Base-by-base conservation (phyloP, 1,140 invertebrate species). In the Argopecten irradians region DNA sequence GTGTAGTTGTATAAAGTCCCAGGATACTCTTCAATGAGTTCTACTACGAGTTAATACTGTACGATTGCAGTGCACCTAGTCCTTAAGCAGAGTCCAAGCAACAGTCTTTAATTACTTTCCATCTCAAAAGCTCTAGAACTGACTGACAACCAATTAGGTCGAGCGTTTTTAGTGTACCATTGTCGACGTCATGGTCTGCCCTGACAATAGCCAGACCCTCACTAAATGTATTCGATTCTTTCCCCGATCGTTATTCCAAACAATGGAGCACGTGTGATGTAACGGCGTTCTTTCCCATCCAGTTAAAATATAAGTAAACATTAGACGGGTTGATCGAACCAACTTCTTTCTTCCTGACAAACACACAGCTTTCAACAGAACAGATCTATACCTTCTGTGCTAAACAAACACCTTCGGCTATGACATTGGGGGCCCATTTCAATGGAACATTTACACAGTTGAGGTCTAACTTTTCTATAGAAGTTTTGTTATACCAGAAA, bases 211-310 rank as follows among this genome's bases (percentile, higher is more conserved):
- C 84, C 84, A 84, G 86, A 83, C 83, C 86, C 83, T 87, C 84
- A 34, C 84, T 84, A 87, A 87, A 87, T 90, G 85, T 86, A 90
- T 90, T 90, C 84, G 88, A 87, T 36, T 84, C 34, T 87, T 87
- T 87, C 43, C 82, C 82, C 82, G 86, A 90, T 90, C 89, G 89
- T 90, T 90, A 90, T 87, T 43, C 36, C 41, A 32, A 28, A 90
- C 89, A 90, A 90, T 88, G 39, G 89, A 90, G 86, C 89, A 90
- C 85, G 88, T 90, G 89, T 90, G 89, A 88, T 88, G 85, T 88
- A 88, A 88, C 87, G 34, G 55, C 34, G 55, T 71, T 86, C 85
- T 85, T 90, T 90, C 89, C 85, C 89, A 88, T 90, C 89, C 82
- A 86, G 85, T 46, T 86, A 87, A 88, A 71, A 88, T 90, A 89